phyloP scores from a whole-genome alignment of 1,140 invertebrate species.

The Bombus confusus region DNA sequence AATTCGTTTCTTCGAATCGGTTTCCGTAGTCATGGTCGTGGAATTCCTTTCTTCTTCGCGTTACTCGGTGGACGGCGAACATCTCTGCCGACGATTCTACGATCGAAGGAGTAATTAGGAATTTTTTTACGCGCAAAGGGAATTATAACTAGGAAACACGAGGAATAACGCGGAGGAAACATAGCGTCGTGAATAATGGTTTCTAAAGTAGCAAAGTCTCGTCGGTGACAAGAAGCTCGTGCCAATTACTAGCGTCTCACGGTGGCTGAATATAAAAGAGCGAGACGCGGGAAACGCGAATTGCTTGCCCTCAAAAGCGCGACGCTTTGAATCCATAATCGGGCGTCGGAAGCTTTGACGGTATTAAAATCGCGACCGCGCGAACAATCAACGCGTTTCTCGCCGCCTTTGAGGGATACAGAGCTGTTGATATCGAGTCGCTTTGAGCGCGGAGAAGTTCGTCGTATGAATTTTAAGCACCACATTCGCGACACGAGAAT shows the following conservation, averaged over 20 bases:
- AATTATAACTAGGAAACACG: too few relatives aligned
- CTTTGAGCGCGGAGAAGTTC: constrained; percentile 61
- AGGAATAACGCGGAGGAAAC: background rate
- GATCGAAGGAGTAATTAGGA: background rate
- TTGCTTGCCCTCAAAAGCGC: constrained; percentile 29
- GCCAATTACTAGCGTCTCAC: constrained; percentile 26
- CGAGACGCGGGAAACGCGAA: background rate
- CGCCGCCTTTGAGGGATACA: constrained; percentile 61
- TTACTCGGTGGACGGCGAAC: background rate
- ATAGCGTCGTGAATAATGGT: background rate
- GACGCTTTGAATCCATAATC: constrained; percentile 49
- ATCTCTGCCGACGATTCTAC: background rate
- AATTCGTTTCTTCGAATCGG: constrained; percentile 53
- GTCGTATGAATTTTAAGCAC: constrained; percentile 70
- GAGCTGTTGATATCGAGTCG: constrained; percentile 64
- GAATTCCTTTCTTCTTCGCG: background rate
- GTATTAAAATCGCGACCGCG: constrained; percentile 54
- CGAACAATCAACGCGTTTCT: constrained; percentile 65
- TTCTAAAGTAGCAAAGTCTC: constrained; percentile 2
- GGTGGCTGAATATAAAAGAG: constrained; percentile 28
- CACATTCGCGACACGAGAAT: background rate
- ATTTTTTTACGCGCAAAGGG: too few relatives aligned
- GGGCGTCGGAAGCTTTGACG: constrained; percentile 24
- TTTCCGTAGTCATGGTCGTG: background rate
- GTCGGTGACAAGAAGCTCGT: background rate